A percentile compares a stretch with the other conserved stretches of the same genome.
Evolutionary conservation across 2,797 vertebrate genomes (phyloP).

Genomic region (Limnodromus scolopaceus): DNA sequence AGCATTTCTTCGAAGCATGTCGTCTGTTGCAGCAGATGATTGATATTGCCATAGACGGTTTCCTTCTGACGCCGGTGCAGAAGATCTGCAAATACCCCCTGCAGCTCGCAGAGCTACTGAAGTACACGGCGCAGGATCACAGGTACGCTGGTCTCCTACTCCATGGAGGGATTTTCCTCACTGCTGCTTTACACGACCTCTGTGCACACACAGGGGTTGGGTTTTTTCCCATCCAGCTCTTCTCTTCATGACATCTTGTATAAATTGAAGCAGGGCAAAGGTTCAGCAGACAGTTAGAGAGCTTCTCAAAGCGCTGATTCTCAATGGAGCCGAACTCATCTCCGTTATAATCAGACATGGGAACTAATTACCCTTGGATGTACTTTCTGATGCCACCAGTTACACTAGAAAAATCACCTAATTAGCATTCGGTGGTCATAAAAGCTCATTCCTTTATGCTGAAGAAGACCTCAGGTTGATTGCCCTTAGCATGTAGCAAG

Average conservation of each 20-base stretch:
- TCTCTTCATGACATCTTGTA: neutral
- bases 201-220: accelerated
- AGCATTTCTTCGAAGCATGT: constrained; percentile 98
- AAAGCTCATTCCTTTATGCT: neutral
- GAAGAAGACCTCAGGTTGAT: neutral
- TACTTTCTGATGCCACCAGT: constrained; percentile 21
- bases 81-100: constrained; percentile 99
- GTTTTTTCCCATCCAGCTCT: neutral
- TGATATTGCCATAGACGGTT: constrained; percentile 97
- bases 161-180: accelerated
- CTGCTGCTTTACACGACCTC: neutral
- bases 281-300: neutral
- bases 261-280: neutral
- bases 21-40: constrained; percentile 99
- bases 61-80: constrained; percentile 96
- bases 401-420: neutral
- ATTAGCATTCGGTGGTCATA: neutral
- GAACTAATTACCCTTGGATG: constrained; percentile 52
- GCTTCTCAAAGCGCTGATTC: neutral
- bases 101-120: constrained; percentile 96
- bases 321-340: neutral
- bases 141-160: constrained; percentile 74
- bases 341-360: neutral
- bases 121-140: constrained; percentile 98
- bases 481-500: neutral